A percentile compares a stretch with the other conserved stretches of the same genome.
phyloP scores from a whole-genome alignment of 2,113 vertebrate species.

The Trachemys scripta region DNA sequence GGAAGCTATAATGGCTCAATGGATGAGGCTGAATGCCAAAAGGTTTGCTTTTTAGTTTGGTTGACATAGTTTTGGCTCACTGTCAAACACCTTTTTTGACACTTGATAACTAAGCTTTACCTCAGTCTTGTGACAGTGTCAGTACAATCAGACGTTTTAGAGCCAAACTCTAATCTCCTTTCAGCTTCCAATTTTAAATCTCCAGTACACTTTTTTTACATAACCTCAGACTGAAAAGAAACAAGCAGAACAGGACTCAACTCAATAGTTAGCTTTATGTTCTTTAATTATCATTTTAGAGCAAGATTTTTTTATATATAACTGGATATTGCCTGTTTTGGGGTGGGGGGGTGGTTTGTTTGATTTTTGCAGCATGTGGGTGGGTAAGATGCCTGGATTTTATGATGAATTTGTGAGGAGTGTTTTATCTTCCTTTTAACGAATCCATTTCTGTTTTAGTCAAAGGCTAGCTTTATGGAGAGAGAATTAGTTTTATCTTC shows the following conservation, averaged over 20 bases:
- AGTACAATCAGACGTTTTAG: slow-evolving; percentile 3
- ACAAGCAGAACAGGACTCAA: neutral
- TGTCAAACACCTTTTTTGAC: neutral
- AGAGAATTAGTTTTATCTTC: neutral
- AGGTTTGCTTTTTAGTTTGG: slow-evolving; percentile 43
- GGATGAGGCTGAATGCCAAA: neutral
- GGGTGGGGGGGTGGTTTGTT: neutral
- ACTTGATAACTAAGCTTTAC: neutral
- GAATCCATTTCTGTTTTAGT: neutral
- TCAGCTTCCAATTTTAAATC: slow-evolving; percentile 2
- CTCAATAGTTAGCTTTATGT: neutral
- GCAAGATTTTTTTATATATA: neutral
- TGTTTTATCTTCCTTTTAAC: neutral
- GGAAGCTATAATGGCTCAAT: neutral
- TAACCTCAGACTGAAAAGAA: neutral
- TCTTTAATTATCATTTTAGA: neutral
- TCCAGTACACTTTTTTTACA: neutral
- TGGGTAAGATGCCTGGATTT: neutral
- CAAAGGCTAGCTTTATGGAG: neutral
- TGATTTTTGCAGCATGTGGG: neutral
- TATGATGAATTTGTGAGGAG: neutral
- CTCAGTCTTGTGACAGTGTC: neutral
- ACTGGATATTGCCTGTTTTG: neutral
- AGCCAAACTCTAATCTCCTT: neutral
- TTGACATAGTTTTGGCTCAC: neutral